Evolutionary conservation across 2,888 invertebrate species (phyloP).

Genomic region (Acronicta psi): DNA sequence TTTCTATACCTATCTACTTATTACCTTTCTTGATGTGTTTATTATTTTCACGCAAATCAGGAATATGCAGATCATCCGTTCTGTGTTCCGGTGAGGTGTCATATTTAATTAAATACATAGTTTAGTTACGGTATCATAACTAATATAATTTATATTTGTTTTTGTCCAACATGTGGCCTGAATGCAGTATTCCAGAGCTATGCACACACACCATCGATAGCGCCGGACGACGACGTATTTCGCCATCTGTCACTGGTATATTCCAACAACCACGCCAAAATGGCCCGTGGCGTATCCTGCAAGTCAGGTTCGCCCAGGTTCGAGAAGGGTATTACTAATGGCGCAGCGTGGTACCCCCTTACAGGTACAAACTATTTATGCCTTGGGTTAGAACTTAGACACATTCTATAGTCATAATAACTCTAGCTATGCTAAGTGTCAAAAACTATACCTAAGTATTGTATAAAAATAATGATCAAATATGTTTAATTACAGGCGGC

Average conservation of each 20-base stretch:
- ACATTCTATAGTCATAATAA: too few relatives aligned
- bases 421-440: too few relatives aligned
- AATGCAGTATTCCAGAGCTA: conserved; percentile 96
- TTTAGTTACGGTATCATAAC: neutral
- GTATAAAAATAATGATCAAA: too few relatives aligned
- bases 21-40: conserved; percentile 8
- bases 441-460: too few relatives aligned
- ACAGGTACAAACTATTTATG: conserved; percentile 85
- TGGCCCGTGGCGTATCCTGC: conserved; percentile 95
- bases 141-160: conserved; percentile 22
- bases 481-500: conserved; percentile 88
- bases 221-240: conserved; percentile 98
- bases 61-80: conserved; percentile 93
- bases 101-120: conserved; percentile 1
- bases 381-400: too few relatives aligned
- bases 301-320: conserved; percentile 93
- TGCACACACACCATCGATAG: conserved; percentile 93
- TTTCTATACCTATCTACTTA: neutral
- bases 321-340: conserved; percentile 97
- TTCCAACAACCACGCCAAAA: conserved; percentile 95
- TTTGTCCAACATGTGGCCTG: conserved; percentile 88
- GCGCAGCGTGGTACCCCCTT: conserved; percentile 97
- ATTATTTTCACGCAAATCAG: conserved; percentile 83
- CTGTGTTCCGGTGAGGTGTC: conserved; percentile 91
- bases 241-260: conserved; percentile 95